Evolutionary conservation across 23 tunicate species (phyloP).

Genomic region (Corella eumyota): DNA sequence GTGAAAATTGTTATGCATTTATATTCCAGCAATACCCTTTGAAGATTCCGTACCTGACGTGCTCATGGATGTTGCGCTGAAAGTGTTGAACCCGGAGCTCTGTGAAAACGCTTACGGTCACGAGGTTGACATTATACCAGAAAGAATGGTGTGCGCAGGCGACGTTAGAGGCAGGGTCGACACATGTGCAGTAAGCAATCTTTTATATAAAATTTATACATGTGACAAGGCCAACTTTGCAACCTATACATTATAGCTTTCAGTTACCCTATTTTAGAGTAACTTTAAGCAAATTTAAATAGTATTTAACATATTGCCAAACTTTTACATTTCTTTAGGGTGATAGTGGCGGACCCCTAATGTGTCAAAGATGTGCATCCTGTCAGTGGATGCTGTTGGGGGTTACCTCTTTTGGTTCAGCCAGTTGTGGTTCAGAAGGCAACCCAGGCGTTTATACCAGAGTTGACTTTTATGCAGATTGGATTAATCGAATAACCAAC

Average conservation of each 20-base stretch:
- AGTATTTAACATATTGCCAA: not conserved
- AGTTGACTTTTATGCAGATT: conserved; percentile 17
- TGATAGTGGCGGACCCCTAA: conserved; percentile 58
- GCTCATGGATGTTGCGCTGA: no score
- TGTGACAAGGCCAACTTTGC: no score
- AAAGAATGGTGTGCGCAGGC: conserved; percentile 11
- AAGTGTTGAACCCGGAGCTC: conserved; percentile 4
- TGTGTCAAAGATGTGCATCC: conserved; percentile 40
- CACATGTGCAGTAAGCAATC: conserved; percentile 12
- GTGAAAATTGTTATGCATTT: not conserved
- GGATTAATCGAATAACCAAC: no score
- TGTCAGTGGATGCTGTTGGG: conserved; percentile 48
- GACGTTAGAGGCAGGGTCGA: conserved; percentile 16
- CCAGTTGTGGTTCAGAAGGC: conserved; percentile 19
- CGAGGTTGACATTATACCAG: conserved; percentile 4
- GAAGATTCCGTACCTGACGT: no score
- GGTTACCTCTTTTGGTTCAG: conserved; percentile 23
- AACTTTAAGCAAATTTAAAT: not conserved
- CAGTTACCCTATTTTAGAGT: not conserved
- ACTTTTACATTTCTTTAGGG: conserved; percentile 15
- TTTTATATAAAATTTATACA: not conserved
- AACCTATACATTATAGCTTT: no score
- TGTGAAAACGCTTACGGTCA: conserved; percentile 1
- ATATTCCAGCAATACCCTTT: not conserved
- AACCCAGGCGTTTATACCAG: conserved; percentile 42